Conservation (phyloP, 1,140 invertebrate species). For the Macrotrachela quadricornifera region DNA sequence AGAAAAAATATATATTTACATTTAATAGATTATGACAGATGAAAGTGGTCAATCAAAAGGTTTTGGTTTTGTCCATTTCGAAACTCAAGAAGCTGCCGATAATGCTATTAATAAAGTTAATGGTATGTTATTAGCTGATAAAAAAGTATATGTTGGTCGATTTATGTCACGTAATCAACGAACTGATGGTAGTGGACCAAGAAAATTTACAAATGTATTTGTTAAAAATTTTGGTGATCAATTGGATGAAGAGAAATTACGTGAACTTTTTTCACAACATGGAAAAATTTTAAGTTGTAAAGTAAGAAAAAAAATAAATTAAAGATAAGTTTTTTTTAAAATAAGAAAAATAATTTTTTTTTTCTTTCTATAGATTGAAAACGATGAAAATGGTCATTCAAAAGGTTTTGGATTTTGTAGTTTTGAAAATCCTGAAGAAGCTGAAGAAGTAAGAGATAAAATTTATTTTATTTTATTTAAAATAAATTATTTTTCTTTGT, state of each 20-base stretch:
- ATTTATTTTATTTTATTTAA: neutral
- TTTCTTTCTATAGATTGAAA: conserved; percentile 37
- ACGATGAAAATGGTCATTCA: conserved; percentile 68
- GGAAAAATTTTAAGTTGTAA: conserved; percentile 82
- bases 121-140: conserved; percentile 76
- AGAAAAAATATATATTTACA: too few species aligned
- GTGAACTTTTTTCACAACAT: conserved; percentile 78
- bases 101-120: conserved; percentile 86
- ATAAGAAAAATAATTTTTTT: too few species aligned
- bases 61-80: conserved; percentile 99
- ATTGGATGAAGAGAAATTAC: conserved; percentile 69
- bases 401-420: conserved; percentile 99
- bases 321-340: too few species aligned
- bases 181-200: conserved; percentile 59
- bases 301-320: conserved; percentile 14
- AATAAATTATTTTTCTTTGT: neutral
- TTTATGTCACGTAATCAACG: conserved; percentile 92
- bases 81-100: conserved; percentile 93
- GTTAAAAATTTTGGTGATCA: conserved; percentile 96
- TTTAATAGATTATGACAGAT: conserved; percentile 68
- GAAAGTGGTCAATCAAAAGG: conserved; percentile 85
- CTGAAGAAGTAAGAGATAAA: conserved; percentile 42
- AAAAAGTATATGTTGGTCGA: conserved; percentile 80
- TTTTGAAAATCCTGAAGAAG: conserved; percentile 84
- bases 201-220: conserved; percentile 94